Base-by-base conservation (phyloP, 2,888 invertebrate genomes). In the Orthonychiurus folsomi region DNA sequence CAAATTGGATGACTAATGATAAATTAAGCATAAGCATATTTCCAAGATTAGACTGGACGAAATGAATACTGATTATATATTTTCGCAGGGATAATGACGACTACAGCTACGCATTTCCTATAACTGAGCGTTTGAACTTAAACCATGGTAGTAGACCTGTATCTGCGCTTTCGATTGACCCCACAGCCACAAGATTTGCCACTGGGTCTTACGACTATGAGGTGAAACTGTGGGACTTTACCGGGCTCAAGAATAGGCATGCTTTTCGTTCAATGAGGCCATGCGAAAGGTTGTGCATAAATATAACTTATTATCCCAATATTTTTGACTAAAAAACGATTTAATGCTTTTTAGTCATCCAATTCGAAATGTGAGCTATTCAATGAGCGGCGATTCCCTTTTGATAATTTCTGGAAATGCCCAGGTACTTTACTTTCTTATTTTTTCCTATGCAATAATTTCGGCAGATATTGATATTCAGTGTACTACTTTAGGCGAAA, bases 151-250 rank as follows among this genome's bases (percentile, higher is more conserved):
- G 77, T 1, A 93, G 92, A 79, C 89, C 93, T 1, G 87, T 95
- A 0, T 87, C 93, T 2, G 94, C 94, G 0, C 77, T 99, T 1
- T 86, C 90, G 1, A 86, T 93, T 0, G 99, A 99, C 78, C 92
- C 94, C 0, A 90, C 94, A 1, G 99, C 97, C 0, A 93, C 95
- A 1, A 81, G 97, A 1, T 77, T 91, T 50, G 87, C 91, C 0
- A 87, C 90, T 0, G 99, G 99, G 0, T 93, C 95, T 0, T 85
- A 92, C 26, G 97, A 99, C 77, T 99, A 95, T 77, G 93, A 95
- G 72, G 88, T 99, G 1, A 88, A 89, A 60, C 90, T 99, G 73
- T 99, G 94, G 94, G 99, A 99, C 76, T 99, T 99, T 80, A 92
- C 94, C 66, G 97, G 96, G 2, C 97, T 99, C 95, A 95, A 97